phyloP scores from a whole-genome alignment of 2,797 vertebrate genomes.

The Poecilia gillii region DNA sequence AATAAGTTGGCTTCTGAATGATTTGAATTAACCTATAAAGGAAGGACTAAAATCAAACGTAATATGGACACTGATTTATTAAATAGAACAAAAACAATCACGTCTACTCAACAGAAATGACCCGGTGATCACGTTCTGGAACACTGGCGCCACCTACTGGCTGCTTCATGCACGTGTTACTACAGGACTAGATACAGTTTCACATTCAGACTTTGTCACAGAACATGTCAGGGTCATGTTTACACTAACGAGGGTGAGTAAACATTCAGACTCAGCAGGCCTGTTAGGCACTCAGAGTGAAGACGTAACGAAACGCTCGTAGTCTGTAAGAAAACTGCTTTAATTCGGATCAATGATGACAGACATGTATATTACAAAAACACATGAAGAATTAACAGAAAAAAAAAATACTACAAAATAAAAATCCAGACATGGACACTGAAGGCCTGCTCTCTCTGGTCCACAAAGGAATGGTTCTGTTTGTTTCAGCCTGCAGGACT shows the following conservation, averaged over 20 bases:
- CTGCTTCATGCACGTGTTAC: background rate
- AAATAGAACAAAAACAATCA: constrained; percentile 59
- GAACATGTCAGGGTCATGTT: background rate
- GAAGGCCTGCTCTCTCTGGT: constrained; percentile 1
- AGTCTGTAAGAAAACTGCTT: constrained; percentile 55
- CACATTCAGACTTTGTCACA: background rate
- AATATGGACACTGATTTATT: constrained; percentile 64
- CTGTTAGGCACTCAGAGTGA: constrained; percentile 38
- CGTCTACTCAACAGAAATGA: background rate
- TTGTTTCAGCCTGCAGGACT: constrained; percentile 1
- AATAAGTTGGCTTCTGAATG: background rate
- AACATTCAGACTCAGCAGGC: constrained; percentile 23
- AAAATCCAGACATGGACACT: background rate
- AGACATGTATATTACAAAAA: constrained; percentile 19
- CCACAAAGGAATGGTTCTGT: constrained; percentile 1
- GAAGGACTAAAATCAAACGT: constrained; percentile 27
- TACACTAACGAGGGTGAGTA: background rate
- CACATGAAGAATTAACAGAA: constrained; percentile 1
- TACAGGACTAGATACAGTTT: background rate
- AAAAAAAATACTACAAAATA: background rate
- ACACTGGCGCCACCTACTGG: background rate
- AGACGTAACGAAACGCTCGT: constrained; percentile 15
- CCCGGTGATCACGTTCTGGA: background rate
- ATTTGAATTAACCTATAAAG: background rate
- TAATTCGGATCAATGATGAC: constrained; percentile 57